phyloP scores from a whole-genome alignment of 1,140 invertebrate species.

The Drosophila erecta region DNA sequence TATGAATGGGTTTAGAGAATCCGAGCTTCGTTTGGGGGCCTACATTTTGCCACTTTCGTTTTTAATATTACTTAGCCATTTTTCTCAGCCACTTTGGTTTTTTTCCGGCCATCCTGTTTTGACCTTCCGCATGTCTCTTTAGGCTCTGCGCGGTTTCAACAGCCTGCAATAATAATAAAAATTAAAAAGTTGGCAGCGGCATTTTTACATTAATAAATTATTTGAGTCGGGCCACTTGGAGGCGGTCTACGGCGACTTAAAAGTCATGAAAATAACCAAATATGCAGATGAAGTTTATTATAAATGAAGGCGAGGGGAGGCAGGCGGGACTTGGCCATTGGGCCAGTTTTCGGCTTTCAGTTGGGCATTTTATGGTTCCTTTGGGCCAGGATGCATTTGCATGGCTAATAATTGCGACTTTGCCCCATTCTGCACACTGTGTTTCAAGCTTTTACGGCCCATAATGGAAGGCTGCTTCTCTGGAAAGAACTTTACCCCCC shows the following conservation, averaged over 20 bases:
- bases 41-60: conserved; percentile 4
- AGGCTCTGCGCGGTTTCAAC: conserved; percentile 30
- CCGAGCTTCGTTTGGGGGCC: not conserved
- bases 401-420: conserved; percentile 56
- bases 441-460: conserved; percentile 27
- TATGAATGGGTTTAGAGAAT: not conserved
- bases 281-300: conserved; percentile 45
- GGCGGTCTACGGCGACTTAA: conserved; percentile 42
- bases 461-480: conserved; percentile 9
- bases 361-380: conserved; percentile 45
- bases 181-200: conserved; percentile 59
- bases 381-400: conserved; percentile 53
- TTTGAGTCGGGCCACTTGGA: conserved; percentile 28
- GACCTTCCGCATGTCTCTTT: conserved; percentile 32
- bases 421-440: not conserved
- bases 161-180: conserved; percentile 47
- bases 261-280: conserved; percentile 68
- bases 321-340: not conserved
- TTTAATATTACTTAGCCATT: conserved; percentile 7
- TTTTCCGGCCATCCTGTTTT: conserved; percentile 14
- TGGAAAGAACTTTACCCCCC: not conserved
- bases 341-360: conserved; percentile 19
- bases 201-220: conserved; percentile 63
- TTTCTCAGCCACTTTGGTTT: not conserved
- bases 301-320: conserved; percentile 1